Percentiles rank a stretch among this genome's conserved stretches.
phyloP scores from a whole-genome alignment of 2,888 invertebrate species.

The Junonia oenone region DNA sequence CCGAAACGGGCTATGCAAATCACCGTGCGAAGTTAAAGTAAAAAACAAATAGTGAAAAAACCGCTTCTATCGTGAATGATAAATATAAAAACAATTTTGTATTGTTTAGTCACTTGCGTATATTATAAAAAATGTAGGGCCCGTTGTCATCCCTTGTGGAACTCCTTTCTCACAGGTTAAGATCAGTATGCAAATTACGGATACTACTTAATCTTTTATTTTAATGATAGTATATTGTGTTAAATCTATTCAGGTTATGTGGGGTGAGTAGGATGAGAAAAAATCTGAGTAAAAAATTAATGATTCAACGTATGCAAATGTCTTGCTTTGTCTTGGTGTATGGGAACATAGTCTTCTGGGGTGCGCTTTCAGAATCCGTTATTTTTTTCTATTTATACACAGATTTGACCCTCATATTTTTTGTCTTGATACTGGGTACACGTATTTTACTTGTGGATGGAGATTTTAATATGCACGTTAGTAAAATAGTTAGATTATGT shows the following conservation, averaged over 20 bases:
- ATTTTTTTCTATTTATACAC: conserved; percentile 23
- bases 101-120: conserved; percentile 58
- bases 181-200: conserved; percentile 67
- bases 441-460: too few species aligned
- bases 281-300: conserved; percentile 59
- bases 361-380: conserved; percentile 25
- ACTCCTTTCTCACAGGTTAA: conserved; percentile 63
- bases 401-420: neutral
- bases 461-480: neutral
- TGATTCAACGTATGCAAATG: conserved; percentile 71
- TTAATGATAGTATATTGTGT: conserved; percentile 76
- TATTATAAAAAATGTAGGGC: conserved; percentile 54
- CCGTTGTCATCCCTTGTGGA: conserved; percentile 51
- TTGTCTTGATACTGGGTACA: neutral
- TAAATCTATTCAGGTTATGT: conserved; percentile 56
- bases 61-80: conserved; percentile 69
- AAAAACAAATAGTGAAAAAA: conserved; percentile 74
- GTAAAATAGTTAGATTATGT: too few species aligned
- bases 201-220: conserved; percentile 75
- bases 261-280: conserved; percentile 55
- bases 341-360: conserved; percentile 48
- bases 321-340: conserved; percentile 44
- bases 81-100: conserved; percentile 69
- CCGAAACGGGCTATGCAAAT: conserved; percentile 74
- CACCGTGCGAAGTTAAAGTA: conserved; percentile 71